Percentiles rank a stretch among this genome's conserved stretches.
Evolutionary conservation across 2,797 vertebrate genomes (phyloP).

Genomic region (Trichosurus vulpecula): DNA sequence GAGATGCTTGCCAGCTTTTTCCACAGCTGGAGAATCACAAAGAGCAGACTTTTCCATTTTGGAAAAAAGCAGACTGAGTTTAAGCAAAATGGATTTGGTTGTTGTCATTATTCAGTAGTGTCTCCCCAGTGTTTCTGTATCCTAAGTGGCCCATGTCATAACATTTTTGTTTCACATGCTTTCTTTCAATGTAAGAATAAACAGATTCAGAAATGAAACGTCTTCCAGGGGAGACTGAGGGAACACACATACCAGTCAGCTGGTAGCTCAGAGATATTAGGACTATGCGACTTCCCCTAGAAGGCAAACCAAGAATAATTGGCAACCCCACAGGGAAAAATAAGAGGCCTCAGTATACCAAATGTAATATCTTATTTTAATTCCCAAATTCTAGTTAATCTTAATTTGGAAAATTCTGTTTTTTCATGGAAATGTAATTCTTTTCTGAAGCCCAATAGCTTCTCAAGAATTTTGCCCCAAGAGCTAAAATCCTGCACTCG

Average conservation of each 20-base stretch:
- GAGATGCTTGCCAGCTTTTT: not conserved
- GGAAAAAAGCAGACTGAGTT: not conserved
- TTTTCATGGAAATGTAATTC: not conserved
- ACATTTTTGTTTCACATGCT: not conserved
- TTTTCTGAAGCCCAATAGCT: constrained; percentile 21
- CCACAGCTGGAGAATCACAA: not conserved
- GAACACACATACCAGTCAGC: not conserved
- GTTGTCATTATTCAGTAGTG: not conserved
- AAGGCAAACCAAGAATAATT: not conserved
- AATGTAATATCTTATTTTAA: not conserved
- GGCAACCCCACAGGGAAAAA: not conserved
- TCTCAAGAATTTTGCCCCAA: constrained; percentile 9
- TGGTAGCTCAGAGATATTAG: not conserved
- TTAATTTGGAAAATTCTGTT: constrained; percentile 6
- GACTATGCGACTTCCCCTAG: rapidly evolving
- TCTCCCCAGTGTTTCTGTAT: constrained; percentile 5
- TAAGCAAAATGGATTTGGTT: constrained; percentile 18
- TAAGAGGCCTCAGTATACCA: not conserved
- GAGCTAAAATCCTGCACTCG: constrained; percentile 25
- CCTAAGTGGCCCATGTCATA: not conserved
- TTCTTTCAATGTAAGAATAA: constrained; percentile 23
- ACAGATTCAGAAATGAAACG: constrained; percentile 12
- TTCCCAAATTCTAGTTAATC: not conserved
- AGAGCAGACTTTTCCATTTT: not conserved
- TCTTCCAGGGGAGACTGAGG: not conserved